phyloP scores from a whole-genome alignment of 2,888 invertebrate genomes.

The Spicauda simplicius region DNA sequence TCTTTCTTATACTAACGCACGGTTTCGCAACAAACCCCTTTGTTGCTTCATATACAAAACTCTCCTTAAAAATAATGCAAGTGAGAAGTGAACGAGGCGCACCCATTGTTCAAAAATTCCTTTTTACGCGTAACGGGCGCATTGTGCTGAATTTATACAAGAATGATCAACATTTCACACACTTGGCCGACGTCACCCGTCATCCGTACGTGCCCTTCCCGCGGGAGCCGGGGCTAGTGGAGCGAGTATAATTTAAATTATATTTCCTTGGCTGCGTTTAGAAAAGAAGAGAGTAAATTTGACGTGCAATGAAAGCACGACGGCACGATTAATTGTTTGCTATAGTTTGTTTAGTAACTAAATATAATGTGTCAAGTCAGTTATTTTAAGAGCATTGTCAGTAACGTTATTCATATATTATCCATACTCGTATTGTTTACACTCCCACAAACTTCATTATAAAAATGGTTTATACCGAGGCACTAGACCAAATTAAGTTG shows the following conservation, averaged over 20 bases:
- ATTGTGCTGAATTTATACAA: neutral
- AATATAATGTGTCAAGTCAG: no score
- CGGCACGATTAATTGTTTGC: no score
- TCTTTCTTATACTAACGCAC: neutral
- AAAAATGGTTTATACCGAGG: no score
- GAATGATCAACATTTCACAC: neutral
- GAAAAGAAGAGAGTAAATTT: no score
- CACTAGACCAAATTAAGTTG: no score
- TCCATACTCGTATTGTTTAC: no score
- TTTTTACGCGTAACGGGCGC: neutral
- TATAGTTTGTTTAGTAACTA: no score
- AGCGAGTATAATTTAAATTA: conserved; percentile 21
- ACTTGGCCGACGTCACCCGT: conserved; percentile 7
- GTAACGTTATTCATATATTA: no score
- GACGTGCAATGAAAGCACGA: no score
- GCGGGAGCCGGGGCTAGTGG: conserved; percentile 12
- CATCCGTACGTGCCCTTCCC: conserved; percentile 14
- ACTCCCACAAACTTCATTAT: no score
- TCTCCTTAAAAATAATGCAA: neutral
- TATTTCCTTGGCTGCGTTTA: no score
- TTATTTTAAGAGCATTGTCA: no score
- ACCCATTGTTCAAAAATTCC: neutral
- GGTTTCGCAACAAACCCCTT: neutral
- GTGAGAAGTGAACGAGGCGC: neutral
- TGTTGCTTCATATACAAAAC: neutral